phyloP scores from a whole-genome alignment of 2,888 invertebrate species.

The Rhamnusium bicolor region DNA sequence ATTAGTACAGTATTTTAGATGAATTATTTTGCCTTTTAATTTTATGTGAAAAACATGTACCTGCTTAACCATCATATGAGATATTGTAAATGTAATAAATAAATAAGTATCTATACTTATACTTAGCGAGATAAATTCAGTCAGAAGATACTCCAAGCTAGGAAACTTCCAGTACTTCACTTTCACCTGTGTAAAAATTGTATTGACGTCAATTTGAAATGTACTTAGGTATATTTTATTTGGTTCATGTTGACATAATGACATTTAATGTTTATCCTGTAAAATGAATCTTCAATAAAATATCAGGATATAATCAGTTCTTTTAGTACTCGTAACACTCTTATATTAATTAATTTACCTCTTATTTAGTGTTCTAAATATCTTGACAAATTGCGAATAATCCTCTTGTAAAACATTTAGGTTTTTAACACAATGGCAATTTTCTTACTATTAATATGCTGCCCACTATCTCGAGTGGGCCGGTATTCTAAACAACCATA shows the following conservation, averaged over 20 bases:
- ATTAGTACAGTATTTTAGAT: constrained; percentile 42
- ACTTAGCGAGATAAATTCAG: not conserved
- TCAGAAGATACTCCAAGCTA: constrained; percentile 9
- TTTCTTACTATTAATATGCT: no score
- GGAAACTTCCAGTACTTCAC: constrained; percentile 1
- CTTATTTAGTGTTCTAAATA: no score
- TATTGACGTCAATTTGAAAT: constrained; percentile 17
- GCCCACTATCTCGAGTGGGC: no score
- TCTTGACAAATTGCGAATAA: no score
- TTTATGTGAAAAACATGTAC: constrained; percentile 33
- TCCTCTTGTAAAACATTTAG: no score
- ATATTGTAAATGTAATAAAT: constrained; percentile 22
- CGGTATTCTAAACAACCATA: no score
- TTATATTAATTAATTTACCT: no score
- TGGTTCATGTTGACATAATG: constrained; percentile 3
- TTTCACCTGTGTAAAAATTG: not conserved
- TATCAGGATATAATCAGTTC: not conserved
- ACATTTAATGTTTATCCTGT: constrained; percentile 2
- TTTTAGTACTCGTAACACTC: not conserved
- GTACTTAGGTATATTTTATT: constrained; percentile 6
- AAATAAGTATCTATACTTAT: constrained; percentile 3
- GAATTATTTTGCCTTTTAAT: constrained; percentile 33
- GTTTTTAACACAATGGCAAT: no score
- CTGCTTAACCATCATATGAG: constrained; percentile 35
- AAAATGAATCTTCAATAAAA: constrained; percentile 18